Base-by-base conservation (phyloP, 2,888 invertebrate species). In the Erebia ligea region DNA sequence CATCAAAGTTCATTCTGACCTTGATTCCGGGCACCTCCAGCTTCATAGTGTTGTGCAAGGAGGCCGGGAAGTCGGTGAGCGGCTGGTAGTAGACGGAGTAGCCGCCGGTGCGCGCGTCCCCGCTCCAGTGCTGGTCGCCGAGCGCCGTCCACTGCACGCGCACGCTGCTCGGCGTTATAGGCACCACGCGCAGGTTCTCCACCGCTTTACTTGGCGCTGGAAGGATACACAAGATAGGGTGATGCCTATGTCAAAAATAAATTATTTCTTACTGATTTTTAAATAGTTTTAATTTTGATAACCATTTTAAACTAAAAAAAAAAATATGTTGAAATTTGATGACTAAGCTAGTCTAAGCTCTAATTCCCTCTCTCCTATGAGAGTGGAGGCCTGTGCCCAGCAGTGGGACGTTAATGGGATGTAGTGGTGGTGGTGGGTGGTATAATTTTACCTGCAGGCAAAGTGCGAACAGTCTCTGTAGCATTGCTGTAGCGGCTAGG, bases 101-200 rank as follows among this genome's bases (percentile, higher is more conserved):
- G 8, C 98, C 98, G 52, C 98, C 98, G 0, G 97, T 97, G 76
- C 95, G 95, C 13, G 96, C 94, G 89, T 98, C 98, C 0, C 98
- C 98, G 88, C 98, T 98, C 98, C 98, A 98, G 83, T 95, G 95
- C 67, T 94, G 94, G 68, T 96, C 95, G 76, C 96, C 95, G 45
- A 98, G 94, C 2, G 97, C 94, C 76, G 95, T 94, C 99, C 99
- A 99, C 73, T 97, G 96, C 34, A 99, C 98, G 81, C 97, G 96
- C 34, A 99, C 98, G 84, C 99, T 98, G 59, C 97, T 98, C 8
- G 98, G 97, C 11, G 99, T 99, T 77, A 98, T 98, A 0, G 99
- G 99, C 15, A 98, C 97, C 13, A 98, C 98, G 88, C 96, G 96
- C 0, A 99, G 92, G 63, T 96, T 95, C 40, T 95, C 94, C 0